phyloP scores from a whole-genome alignment of 2,113 vertebrate species.

The Alectura lathami region DNA sequence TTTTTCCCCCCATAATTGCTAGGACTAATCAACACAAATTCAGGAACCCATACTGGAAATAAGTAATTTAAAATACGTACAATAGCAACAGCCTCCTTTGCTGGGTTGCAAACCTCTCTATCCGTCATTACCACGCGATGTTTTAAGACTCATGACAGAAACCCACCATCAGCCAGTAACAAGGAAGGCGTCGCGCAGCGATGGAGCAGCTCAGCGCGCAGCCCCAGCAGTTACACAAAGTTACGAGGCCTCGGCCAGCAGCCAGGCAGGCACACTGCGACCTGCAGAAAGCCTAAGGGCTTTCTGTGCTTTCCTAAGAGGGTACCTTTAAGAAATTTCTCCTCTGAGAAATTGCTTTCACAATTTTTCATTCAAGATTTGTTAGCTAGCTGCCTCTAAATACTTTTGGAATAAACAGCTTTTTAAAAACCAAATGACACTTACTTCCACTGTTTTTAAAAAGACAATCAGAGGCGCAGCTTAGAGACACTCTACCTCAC shows the following conservation, averaged over 20 bases:
- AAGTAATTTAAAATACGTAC: not conserved
- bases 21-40: not conserved
- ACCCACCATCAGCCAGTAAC: not conserved
- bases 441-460: not conserved
- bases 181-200: accelerated
- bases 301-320: not conserved
- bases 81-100: not conserved
- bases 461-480: not conserved
- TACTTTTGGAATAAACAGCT: not conserved
- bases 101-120: not conserved
- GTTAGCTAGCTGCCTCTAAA: not conserved
- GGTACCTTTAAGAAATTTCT: too few species aligned
- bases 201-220: not conserved
- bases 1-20: not conserved
- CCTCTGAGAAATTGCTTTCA: not conserved
- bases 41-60: not conserved
- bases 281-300: not conserved
- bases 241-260: not conserved
- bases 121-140: too few species aligned
- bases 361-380: not conserved
- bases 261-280: not conserved
- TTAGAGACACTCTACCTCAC: not conserved
- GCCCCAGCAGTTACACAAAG: not conserved
- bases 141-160: not conserved
- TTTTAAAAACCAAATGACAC: not conserved